Evolutionary conservation across 2,888 invertebrate species (phyloP).

Genomic region (Cephus spinipes): DNA sequence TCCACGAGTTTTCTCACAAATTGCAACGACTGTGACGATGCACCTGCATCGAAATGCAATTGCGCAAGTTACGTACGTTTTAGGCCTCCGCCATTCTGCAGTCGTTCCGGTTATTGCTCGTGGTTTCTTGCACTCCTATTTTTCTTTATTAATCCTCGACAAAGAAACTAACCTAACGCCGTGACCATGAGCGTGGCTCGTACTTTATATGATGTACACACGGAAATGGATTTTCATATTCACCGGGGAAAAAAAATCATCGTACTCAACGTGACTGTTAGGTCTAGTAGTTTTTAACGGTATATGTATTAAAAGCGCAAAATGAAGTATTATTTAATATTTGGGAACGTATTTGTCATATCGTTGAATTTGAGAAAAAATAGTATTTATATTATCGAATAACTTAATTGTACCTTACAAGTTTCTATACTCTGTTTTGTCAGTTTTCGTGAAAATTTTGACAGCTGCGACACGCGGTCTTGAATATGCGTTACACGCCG

Average conservation of each 20-base stretch:
- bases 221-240: background rate
- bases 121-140: background rate
- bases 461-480: background rate
- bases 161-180: background rate
- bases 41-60: background rate
- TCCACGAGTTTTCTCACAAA: background rate
- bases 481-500: background rate
- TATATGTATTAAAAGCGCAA: background rate
- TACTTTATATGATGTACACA: background rate
- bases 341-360: background rate
- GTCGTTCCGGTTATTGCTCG: background rate
- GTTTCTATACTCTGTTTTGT: too few species aligned
- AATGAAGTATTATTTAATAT: background rate
- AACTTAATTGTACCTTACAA: background rate
- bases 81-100: background rate
- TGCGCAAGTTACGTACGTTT: background rate
- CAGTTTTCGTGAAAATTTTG: background rate
- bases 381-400: background rate
- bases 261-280: background rate
- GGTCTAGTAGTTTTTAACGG: background rate
- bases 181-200: background rate
- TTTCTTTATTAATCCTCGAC: background rate
- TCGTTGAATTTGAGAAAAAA: background rate
- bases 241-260: background rate
- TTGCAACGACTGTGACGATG: background rate